phyloP scores from a whole-genome alignment of 2,113 vertebrate genomes.

The Meleagris gallopavo region DNA sequence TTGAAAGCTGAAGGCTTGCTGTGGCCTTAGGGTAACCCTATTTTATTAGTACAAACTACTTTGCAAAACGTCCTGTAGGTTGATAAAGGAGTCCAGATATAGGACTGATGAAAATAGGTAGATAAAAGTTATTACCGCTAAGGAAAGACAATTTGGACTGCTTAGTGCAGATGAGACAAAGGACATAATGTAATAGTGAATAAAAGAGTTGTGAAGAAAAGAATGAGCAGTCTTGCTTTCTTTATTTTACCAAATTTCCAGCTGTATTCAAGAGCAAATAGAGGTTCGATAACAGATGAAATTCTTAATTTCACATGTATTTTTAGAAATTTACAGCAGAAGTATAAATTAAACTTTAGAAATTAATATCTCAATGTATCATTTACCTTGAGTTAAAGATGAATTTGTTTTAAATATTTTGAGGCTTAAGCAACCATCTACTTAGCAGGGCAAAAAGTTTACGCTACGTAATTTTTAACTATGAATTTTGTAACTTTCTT shows the following conservation, averaged over 20 bases:
- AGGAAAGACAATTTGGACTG: background rate
- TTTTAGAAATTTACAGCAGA: background rate
- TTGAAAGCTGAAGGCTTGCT: background rate
- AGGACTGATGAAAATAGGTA: background rate
- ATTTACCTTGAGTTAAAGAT: background rate
- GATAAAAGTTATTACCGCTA: background rate
- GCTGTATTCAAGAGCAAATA: background rate
- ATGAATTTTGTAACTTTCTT: background rate
- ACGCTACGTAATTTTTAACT: background rate
- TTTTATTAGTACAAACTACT: background rate
- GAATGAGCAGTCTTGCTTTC: background rate
- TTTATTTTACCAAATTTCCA: background rate
- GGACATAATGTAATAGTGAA: accelerated
- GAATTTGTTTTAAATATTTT: background rate
- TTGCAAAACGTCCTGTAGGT: background rate
- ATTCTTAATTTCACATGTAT: background rate
- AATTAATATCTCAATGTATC: background rate
- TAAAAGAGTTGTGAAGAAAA: background rate
- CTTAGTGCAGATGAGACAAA: background rate
- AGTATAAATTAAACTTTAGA: background rate
- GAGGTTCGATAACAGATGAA: background rate
- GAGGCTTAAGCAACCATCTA: background rate
- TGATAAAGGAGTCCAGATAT: background rate
- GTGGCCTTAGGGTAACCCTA: background rate
- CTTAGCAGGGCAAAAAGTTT: background rate